A percentile compares a stretch with the other conserved stretches of the same genome.
These are phyloP conservation scores for Dicycla oo DNA, from an alignment of 2,888 invertebrate species.

Conservation along the genomic window DNA sequence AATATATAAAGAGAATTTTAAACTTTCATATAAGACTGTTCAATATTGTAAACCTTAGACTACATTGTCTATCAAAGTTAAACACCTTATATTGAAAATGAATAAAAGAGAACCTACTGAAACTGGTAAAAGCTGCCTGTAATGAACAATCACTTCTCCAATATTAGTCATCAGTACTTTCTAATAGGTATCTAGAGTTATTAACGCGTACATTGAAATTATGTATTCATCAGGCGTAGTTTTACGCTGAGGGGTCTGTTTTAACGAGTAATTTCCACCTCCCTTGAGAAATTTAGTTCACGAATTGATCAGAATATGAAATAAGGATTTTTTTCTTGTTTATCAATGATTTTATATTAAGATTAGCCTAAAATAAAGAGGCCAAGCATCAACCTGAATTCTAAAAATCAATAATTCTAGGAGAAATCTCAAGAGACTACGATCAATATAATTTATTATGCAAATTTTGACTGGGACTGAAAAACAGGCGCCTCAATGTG, in stretches of 20 bases:
- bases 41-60: neutral
- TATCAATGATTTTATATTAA: slow-evolving; percentile 59
- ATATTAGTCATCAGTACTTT: slow-evolving; percentile 54
- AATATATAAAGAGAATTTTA: neutral
- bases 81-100: neutral
- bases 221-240: slow-evolving; percentile 76
- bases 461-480: slow-evolving; percentile 64
- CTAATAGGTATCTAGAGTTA: slow-evolving; percentile 55
- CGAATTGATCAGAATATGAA: slow-evolving; percentile 63
- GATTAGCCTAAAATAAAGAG: slow-evolving; percentile 55
- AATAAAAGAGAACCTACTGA: neutral
- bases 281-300: slow-evolving; percentile 65
- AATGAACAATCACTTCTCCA: slow-evolving; percentile 27
- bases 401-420: slow-evolving; percentile 66
- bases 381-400: slow-evolving; percentile 48
- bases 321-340: slow-evolving; percentile 49
- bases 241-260: slow-evolving; percentile 66
- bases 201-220: slow-evolving; percentile 71
- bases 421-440: slow-evolving; percentile 56
- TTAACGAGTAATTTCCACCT: slow-evolving; percentile 74
- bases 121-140: neutral
- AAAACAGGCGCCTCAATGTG: slow-evolving; percentile 60
- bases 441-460: slow-evolving; percentile 71
- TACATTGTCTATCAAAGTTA: neutral
- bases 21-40: neutral